These are phyloP conservation scores for Lophotis ruficrista DNA, from an alignment of 2,113 vertebrate species.

Conservation along the genomic window DNA sequence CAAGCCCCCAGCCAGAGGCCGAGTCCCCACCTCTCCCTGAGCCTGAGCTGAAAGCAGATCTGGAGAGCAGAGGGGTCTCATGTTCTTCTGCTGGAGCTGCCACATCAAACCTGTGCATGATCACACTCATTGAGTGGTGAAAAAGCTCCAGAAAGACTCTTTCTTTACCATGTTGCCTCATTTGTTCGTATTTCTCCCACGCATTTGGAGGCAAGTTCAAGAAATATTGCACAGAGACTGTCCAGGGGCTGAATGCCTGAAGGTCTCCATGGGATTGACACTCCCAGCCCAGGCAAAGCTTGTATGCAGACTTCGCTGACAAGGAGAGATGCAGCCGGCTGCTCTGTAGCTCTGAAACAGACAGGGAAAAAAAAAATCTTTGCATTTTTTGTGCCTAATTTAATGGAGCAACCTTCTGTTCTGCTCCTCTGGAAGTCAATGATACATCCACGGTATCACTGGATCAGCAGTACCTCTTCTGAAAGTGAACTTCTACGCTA, in stretches of 20 bases:
- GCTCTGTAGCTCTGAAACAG: background rate
- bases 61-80: background rate
- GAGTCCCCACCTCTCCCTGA: background rate
- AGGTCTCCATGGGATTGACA: background rate
- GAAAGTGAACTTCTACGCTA: background rate
- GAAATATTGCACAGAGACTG: background rate
- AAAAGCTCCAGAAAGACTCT: background rate
- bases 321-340: background rate
- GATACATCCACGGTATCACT: background rate
- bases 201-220: background rate
- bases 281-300: background rate
- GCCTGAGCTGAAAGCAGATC: background rate
- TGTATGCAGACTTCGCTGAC: background rate
- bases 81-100: background rate
- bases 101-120: background rate
- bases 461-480: background rate
- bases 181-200: background rate
- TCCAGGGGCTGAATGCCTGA: background rate
- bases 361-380: background rate
- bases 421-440: background rate
- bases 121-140: background rate
- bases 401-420: constrained; percentile 11
- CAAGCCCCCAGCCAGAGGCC: rapidly evolving
- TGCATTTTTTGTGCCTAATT: constrained; percentile 5
- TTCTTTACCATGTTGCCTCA: background rate